Conservation (phyloP, 2,113 vertebrate species). For the Sula dactylatra region DNA sequence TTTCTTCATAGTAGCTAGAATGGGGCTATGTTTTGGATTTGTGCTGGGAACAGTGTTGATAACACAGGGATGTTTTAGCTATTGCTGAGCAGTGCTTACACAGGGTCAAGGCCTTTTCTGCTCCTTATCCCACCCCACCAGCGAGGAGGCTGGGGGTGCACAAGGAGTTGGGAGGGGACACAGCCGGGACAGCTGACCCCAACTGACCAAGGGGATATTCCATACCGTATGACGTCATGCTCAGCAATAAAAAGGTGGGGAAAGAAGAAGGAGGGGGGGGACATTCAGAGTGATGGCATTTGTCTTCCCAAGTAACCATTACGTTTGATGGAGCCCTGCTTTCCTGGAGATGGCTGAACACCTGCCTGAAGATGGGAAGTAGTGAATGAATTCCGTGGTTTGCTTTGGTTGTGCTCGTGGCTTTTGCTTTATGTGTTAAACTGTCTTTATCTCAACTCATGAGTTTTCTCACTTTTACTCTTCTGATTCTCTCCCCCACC, state of each 20-base stretch:
- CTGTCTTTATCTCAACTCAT: neutral
- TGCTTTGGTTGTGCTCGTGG: rapidly evolving
- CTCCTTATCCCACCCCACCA: neutral
- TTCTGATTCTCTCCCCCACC: neutral
- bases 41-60: neutral
- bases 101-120: neutral
- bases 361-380: neutral
- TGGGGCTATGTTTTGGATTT: neutral
- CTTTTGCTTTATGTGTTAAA: neutral
- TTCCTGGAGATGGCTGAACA: neutral
- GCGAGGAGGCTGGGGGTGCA: neutral
- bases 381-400: neutral
- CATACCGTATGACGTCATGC: neutral
- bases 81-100: neutral
- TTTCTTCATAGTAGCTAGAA: neutral
- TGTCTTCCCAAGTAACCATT: neutral
- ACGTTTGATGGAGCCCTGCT: neutral
- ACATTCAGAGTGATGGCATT: neutral
- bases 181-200: neutral
- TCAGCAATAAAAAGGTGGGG: neutral
- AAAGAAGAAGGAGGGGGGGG: neutral
- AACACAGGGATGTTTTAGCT: neutral
- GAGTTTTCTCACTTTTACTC: neutral
- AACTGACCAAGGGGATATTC: neutral
- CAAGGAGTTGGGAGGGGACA: neutral